Evolutionary conservation across 2,113 vertebrate species (phyloP).

Genomic region (Nipponia nippon): DNA sequence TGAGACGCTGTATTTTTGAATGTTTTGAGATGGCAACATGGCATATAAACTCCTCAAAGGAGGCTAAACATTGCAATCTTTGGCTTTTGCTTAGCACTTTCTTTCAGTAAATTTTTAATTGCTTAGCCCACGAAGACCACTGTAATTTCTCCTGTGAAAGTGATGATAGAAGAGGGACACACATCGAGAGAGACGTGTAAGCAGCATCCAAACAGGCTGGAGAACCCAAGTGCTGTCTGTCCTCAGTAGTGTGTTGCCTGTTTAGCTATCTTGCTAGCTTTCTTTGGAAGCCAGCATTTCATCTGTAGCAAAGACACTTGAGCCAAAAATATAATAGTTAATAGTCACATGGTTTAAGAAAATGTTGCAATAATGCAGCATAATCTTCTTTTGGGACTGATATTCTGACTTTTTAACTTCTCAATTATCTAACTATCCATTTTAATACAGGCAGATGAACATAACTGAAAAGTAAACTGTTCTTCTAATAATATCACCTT

Average conservation of each 20-base stretch:
- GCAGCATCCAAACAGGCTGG: not conserved
- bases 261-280: not conserved
- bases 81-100: not conserved
- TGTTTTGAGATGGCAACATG: not conserved
- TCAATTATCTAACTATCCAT: not conserved
- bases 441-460: not conserved
- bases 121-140: not conserved
- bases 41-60: not conserved
- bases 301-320: not conserved
- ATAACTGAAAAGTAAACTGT: not conserved
- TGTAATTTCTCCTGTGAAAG: not conserved
- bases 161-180: not conserved
- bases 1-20: not conserved
- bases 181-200: rapidly evolving
- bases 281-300: not conserved
- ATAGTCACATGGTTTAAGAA: not conserved
- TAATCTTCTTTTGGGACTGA: not conserved
- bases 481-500: not conserved
- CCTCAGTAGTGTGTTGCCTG: not conserved
- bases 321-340: not conserved
- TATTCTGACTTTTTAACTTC: not conserved
- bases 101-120: not conserved
- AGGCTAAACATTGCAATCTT: not conserved
- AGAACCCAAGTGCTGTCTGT: not conserved
- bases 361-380: not conserved